phyloP scores from a whole-genome alignment of 2,113 vertebrate species.

The Leptobrachium leishanense region DNA sequence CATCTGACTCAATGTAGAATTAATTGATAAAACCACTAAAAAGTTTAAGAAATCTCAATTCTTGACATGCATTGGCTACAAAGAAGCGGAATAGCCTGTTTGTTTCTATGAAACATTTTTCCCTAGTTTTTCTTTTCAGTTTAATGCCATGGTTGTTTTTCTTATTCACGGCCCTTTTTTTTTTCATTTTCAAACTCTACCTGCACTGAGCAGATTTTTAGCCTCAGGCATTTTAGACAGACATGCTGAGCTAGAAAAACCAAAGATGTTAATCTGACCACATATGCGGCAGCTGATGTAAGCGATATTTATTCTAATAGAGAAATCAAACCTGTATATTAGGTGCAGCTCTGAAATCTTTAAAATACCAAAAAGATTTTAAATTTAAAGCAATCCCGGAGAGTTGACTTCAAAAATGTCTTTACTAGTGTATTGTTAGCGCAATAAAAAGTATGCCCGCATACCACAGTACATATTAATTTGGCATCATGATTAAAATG shows the following conservation, averaged over 20 bases:
- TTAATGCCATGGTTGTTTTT: background rate
- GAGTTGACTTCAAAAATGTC: too few species aligned
- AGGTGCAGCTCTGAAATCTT: background rate
- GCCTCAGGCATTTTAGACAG: slow-evolving; percentile 39
- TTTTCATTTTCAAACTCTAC: slow-evolving; percentile 29
- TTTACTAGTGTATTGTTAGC: too few species aligned
- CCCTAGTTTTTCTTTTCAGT: background rate
- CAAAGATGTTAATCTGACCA: slow-evolving; percentile 47
- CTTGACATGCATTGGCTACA: too few species aligned
- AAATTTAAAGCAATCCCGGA: background rate
- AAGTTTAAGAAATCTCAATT: too few species aligned
- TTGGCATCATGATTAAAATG: too few species aligned
- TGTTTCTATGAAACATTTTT: background rate
- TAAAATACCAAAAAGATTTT: background rate
- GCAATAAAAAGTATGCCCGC: too few species aligned
- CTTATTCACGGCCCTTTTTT: slow-evolving; percentile 5
- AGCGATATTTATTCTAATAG: slow-evolving; percentile 31
- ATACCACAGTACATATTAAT: too few species aligned
- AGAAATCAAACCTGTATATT: slow-evolving; percentile 15
- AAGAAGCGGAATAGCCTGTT: too few species aligned
- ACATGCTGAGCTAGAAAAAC: slow-evolving; percentile 47
- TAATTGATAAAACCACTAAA: background rate
- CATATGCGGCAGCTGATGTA: slow-evolving; percentile 41
- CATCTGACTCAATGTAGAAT: too few species aligned
- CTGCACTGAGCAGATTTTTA: slow-evolving; percentile 45